Percentiles rank a stretch among this genome's conserved stretches.
Evolutionary conservation across 1,140 invertebrate species (phyloP).

Genomic region (Heliconius hermathena): DNA sequence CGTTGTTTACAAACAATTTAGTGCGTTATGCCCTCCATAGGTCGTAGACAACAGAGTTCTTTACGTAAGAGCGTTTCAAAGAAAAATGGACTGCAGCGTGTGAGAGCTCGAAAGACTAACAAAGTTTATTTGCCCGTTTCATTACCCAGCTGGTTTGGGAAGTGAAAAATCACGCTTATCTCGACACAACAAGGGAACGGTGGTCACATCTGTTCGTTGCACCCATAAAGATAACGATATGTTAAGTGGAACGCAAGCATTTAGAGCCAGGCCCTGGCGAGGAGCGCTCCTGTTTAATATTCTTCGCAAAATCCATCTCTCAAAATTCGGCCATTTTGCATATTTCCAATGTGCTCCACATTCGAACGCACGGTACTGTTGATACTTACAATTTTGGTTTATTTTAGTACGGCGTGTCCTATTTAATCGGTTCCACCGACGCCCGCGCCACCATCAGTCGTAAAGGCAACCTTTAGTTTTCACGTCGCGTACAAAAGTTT

Average conservation of each 20-base stretch:
- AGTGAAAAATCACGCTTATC: constrained; percentile 80
- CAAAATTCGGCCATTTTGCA: constrained; percentile 67
- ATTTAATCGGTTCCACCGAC: constrained; percentile 78
- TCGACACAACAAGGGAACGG: constrained; percentile 67
- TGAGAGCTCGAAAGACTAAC: constrained; percentile 50
- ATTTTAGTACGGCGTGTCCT: constrained; percentile 80
- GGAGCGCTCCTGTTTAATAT: constrained; percentile 57
- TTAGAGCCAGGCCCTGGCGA: constrained; percentile 64
- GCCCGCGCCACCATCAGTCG: constrained; percentile 75
- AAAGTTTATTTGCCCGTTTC: constrained; percentile 61
- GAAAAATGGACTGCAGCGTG: constrained; percentile 57
- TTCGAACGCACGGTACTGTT: constrained; percentile 74
- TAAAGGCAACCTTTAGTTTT: constrained; percentile 65
- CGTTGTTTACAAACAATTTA: constrained; percentile 73
- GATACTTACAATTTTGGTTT: constrained; percentile 76
- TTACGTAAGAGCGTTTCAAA: constrained; percentile 44
- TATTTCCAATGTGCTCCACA: constrained; percentile 78
- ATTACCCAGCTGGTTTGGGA: constrained; percentile 75
- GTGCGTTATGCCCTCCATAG: constrained; percentile 38
- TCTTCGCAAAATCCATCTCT: constrained; percentile 63
- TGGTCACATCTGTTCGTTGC: constrained; percentile 80
- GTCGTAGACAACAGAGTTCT: background rate
- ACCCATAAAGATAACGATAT: constrained; percentile 78
- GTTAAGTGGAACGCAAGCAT: constrained; percentile 69
- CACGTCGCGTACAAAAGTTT: constrained; percentile 63